phyloP scores from a whole-genome alignment of 2,888 invertebrate genomes.

The Clivina fossor region DNA sequence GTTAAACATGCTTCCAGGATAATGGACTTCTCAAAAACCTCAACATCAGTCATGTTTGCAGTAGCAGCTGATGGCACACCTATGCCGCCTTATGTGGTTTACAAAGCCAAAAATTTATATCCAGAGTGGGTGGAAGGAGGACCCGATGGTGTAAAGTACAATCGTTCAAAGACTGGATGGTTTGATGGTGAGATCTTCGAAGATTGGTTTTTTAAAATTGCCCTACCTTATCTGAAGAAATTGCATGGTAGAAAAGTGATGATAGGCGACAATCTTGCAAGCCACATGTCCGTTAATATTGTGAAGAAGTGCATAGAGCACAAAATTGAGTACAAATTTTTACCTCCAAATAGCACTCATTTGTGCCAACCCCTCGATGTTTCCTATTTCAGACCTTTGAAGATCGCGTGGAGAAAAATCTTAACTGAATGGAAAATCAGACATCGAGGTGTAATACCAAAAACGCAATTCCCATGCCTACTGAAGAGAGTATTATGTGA shows the following conservation, averaged over 20 bases:
- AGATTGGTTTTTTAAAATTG: constrained; percentile 40
- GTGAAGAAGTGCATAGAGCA: constrained; percentile 43
- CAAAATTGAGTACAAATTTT: constrained; percentile 43
- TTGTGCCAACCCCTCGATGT: constrained; percentile 43
- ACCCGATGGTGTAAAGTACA: constrained; percentile 42
- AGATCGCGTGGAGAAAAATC: constrained; percentile 39
- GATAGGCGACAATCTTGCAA: constrained; percentile 46
- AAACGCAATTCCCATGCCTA: too few relatives aligned
- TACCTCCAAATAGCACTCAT: constrained; percentile 41
- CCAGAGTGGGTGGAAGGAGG: constrained; percentile 45
- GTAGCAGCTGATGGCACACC: constrained; percentile 41
- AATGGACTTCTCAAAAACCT: constrained; percentile 26
- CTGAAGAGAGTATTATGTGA: too few relatives aligned
- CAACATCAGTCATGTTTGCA: constrained; percentile 43
- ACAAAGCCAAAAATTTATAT: constrained; percentile 43
- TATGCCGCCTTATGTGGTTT: constrained; percentile 43
- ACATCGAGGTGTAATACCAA: too few relatives aligned
- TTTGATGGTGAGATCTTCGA: constrained; percentile 42
- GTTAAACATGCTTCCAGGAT: constrained; percentile 19
- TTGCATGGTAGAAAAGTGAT: constrained; percentile 42
- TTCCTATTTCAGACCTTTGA: constrained; percentile 40
- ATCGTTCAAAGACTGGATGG: constrained; percentile 44
- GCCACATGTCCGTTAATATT: constrained; percentile 41
- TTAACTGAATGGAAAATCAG: too few relatives aligned
- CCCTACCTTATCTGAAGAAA: constrained; percentile 41